A percentile compares a stretch with the other conserved stretches of the same genome.
These are phyloP conservation scores for Astropecten irregularis DNA, from an alignment of 53 echinoderm and acorn worm species.

Conservation along the genomic window DNA sequence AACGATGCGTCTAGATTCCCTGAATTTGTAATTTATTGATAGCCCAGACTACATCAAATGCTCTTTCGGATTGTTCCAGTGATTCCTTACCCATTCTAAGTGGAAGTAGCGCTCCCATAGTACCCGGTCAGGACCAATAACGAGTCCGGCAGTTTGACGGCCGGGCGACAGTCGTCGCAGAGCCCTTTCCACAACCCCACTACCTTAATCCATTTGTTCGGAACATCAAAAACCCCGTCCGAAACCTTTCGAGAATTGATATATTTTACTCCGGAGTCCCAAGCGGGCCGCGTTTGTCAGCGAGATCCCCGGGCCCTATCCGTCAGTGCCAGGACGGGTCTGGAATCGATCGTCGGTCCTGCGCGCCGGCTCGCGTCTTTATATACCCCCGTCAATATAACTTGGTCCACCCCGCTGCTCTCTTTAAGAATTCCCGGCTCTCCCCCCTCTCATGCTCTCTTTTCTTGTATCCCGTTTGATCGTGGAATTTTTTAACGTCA, in stretches of 20 bases:
- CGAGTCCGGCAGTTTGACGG: background rate
- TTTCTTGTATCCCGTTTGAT: too few relatives aligned
- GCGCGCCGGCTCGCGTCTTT: too few relatives aligned
- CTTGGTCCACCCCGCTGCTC: too few relatives aligned
- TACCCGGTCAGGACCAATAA: slow-evolving; percentile 12
- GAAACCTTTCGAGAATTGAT: slow-evolving; percentile 25
- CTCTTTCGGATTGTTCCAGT: slow-evolving; percentile 3
- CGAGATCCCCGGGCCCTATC: slow-evolving; percentile 16
- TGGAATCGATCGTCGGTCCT: slow-evolving; percentile 23
- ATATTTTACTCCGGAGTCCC: slow-evolving; percentile 15
- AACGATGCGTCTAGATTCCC: too few relatives aligned
- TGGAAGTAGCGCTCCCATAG: background rate
- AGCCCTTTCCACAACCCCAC: background rate
- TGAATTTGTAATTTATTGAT: slow-evolving; percentile 10
- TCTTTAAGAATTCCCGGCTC: background rate
- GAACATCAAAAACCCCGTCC: slow-evolving; percentile 23
- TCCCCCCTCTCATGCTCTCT: too few relatives aligned
- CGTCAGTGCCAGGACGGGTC: slow-evolving; percentile 33
- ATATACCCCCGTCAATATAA: too few relatives aligned
- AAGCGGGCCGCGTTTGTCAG: slow-evolving; percentile 30
- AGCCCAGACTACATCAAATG: background rate
- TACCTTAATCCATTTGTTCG: slow-evolving; percentile 29
- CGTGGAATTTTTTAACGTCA: too few relatives aligned
- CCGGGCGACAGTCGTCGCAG: slow-evolving; percentile 4
- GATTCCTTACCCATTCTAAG: background rate